Conservation (phyloP, 1,140 invertebrate species). For the Phocides pigmalion region DNA sequence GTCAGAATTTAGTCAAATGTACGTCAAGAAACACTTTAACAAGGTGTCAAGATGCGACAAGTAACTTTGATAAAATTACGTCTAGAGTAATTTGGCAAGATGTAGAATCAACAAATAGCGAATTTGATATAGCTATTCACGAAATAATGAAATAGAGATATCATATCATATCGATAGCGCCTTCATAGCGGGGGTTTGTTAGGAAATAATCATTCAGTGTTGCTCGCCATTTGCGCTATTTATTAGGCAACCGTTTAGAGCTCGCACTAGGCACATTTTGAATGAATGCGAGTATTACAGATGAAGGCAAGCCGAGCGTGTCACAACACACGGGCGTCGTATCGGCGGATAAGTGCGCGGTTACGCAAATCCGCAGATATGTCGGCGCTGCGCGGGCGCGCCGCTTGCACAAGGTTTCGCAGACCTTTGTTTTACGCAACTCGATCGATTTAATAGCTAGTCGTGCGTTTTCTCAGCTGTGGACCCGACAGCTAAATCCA, state of each 20-base stretch:
- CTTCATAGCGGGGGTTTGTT: conserved; percentile 19
- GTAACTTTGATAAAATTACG: no score
- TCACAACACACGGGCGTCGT: conserved; percentile 74
- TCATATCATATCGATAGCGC: conserved; percentile 24
- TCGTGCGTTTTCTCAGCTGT: conserved; percentile 75
- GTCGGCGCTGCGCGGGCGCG: conserved; percentile 75
- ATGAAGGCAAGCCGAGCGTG: conserved; percentile 69
- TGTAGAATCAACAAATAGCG: conserved; percentile 1
- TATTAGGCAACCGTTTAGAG: conserved; percentile 33
- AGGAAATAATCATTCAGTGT: conserved; percentile 29
- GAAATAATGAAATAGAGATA: conserved; percentile 17
- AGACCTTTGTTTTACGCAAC: conserved; percentile 84
- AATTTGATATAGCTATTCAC: conserved; percentile 11
- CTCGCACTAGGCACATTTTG: conserved; percentile 33
- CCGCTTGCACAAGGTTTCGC: conserved; percentile 82
- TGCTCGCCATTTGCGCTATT: conserved; percentile 32
- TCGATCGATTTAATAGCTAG: conserved; percentile 78
- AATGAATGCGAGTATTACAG: conserved; percentile 39
- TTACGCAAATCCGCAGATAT: conserved; percentile 84
- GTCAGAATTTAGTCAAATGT: conserved; percentile 4
- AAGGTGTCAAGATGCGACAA: no score
- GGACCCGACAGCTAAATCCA: conserved; percentile 57
- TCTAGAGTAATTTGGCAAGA: neutral
- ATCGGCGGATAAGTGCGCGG: conserved; percentile 80
- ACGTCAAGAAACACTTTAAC: neutral